Evolutionary conservation across 2,113 vertebrate species (phyloP).

Genomic region (Onychostoma macrolepis): DNA sequence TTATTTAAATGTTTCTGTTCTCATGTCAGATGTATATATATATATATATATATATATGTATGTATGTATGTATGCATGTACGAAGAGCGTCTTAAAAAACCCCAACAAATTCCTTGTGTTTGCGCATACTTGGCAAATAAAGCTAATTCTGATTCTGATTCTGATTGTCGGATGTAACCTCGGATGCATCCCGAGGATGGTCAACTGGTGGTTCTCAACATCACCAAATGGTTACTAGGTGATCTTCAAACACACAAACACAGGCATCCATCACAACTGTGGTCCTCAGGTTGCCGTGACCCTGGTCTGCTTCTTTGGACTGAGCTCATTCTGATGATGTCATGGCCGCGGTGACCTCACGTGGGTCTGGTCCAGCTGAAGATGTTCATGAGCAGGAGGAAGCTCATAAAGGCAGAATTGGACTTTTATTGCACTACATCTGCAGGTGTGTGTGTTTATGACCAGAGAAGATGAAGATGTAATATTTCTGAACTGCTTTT

Average conservation of each 20-base stretch:
- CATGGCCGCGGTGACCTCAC: conserved; percentile 51
- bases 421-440: conserved; percentile 45
- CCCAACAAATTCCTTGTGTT: too few relatives aligned
- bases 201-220: conserved; percentile 25
- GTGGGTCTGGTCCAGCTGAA: conserved; percentile 40
- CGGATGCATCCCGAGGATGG: conserved; percentile 29
- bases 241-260: conserved; percentile 44
- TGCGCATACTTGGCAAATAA: too few relatives aligned
- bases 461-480: conserved; percentile 33
- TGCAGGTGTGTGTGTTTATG: conserved; percentile 51
- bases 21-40: too few relatives aligned
- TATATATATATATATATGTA: too few relatives aligned
- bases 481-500: conserved; percentile 23
- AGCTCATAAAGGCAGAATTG: conserved; percentile 49
- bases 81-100: too few relatives aligned
- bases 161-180: conserved; percentile 1
- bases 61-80: too few relatives aligned
- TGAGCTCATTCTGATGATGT: conserved; percentile 59
- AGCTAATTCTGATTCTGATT: too few relatives aligned
- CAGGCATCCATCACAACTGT: neutral
- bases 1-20: too few relatives aligned
- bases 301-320: conserved; percentile 37
- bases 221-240: conserved; percentile 47
- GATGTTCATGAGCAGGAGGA: conserved; percentile 53
- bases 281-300: conserved; percentile 35